Conservation (phyloP, 2,113 vertebrate species). For the Paradisaea rubra region DNA sequence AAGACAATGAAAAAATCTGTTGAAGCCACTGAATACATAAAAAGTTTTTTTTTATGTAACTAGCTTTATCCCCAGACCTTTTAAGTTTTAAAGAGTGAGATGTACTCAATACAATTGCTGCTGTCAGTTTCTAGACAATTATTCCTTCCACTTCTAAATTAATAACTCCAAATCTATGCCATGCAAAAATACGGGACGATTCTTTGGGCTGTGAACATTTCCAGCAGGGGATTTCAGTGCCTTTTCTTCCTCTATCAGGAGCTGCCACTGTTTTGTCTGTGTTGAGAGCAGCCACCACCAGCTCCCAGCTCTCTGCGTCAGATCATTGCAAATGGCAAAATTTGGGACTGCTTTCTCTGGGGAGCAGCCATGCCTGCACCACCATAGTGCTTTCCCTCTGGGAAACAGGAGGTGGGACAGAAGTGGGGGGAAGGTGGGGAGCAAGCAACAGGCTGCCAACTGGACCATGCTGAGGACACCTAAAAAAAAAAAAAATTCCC, state of each 20-base stretch:
- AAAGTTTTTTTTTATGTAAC: not conserved
- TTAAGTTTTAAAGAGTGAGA: not conserved
- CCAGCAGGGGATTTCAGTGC: not conserved
- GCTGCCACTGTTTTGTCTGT: not conserved
- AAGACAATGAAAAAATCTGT: not conserved
- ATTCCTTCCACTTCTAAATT: not conserved
- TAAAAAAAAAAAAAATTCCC: not conserved
- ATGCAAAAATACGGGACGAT: not conserved
- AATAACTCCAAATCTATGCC: not conserved
- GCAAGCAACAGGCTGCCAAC: not conserved
- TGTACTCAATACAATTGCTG: not conserved
- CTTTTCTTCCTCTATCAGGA: not conserved
- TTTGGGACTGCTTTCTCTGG: not conserved
- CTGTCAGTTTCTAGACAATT: not conserved
- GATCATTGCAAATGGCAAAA: not conserved
- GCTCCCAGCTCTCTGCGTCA: not conserved
- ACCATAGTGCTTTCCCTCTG: accelerated
- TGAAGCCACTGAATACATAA: not conserved
- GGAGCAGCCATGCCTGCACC: not conserved
- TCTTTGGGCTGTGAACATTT: not conserved
- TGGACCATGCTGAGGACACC: not conserved
- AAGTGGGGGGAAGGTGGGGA: not conserved
- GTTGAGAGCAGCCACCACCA: not conserved
- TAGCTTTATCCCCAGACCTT: not conserved
- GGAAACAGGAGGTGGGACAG: not conserved